These are phyloP conservation scores for Zenarchopterus dispar DNA, from an alignment of 2,797 vertebrate genomes.

Conservation along the genomic window DNA sequence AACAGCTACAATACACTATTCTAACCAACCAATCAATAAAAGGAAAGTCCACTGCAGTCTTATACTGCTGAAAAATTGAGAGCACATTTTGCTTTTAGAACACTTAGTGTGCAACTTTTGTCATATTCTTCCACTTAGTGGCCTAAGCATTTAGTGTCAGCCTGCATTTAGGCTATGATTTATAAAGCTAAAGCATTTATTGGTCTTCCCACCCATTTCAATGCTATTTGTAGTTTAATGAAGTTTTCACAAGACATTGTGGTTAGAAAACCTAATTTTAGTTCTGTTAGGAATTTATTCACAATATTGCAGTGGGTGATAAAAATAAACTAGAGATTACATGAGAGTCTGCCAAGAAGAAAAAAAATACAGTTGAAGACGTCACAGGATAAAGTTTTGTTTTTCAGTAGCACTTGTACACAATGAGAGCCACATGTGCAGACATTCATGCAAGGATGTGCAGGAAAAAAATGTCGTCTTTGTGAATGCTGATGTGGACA, in stretches of 20 bases:
- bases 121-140: not conserved
- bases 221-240: not conserved
- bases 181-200: not conserved
- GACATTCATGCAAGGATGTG: not conserved
- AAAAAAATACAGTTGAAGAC: constrained; percentile 18
- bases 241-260: not conserved
- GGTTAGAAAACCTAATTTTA: not conserved
- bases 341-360: constrained; percentile 2
- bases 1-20: too few species aligned
- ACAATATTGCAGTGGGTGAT: constrained; percentile 14
- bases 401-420: not conserved
- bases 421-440: not conserved
- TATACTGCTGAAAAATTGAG: too few species aligned
- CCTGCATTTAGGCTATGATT: not conserved
- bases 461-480: too few species aligned
- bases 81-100: too few species aligned
- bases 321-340: constrained; percentile 20
- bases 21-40: too few species aligned
- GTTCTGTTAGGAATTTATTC: not conserved
- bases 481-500: constrained; percentile 9
- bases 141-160: not conserved
- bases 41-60: too few species aligned
- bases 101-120: too few species aligned
- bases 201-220: not conserved
- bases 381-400: constrained; percentile 3